Evolutionary conservation across 2,797 vertebrate species (phyloP).

Genomic region (Presbytis comata): DNA sequence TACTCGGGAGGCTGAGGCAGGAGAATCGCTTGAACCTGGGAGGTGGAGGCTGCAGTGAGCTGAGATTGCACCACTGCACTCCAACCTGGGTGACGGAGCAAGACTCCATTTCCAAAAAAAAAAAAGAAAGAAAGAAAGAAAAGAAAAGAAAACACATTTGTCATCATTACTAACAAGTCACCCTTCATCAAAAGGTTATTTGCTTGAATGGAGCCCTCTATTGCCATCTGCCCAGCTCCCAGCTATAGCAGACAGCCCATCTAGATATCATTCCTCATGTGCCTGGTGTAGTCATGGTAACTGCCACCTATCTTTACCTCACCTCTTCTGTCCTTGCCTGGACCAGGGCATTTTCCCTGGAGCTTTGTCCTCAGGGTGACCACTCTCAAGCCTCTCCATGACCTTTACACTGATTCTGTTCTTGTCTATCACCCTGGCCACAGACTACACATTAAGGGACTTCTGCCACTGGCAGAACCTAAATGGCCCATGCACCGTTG

Average conservation of each 20-base stretch:
- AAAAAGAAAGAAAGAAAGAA: too few relatives aligned
- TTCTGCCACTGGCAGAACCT: neutral
- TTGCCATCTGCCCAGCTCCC: neutral
- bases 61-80: too few relatives aligned
- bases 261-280: neutral
- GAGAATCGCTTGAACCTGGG: too few relatives aligned
- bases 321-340: neutral
- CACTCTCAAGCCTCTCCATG: neutral
- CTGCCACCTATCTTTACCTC: neutral
- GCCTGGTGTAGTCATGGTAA: neutral
- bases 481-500: neutral
- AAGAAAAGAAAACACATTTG: neutral
- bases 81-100: too few relatives aligned
- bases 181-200: neutral
- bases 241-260: too few relatives aligned
- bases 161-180: neutral
- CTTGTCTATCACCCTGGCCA: neutral
- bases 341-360: neutral
- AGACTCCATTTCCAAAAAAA: too few relatives aligned
- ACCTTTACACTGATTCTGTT: neutral
- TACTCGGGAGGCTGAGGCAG: too few relatives aligned
- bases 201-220: neutral
- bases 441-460: neutral
- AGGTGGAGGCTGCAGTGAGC: too few relatives aligned
- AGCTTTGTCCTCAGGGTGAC: neutral